Evolutionary conservation across 2,888 invertebrate genomes (phyloP), one percentile per base, ranked within the genome.

Genomic region (Ochropleura leucogaster): DNA sequence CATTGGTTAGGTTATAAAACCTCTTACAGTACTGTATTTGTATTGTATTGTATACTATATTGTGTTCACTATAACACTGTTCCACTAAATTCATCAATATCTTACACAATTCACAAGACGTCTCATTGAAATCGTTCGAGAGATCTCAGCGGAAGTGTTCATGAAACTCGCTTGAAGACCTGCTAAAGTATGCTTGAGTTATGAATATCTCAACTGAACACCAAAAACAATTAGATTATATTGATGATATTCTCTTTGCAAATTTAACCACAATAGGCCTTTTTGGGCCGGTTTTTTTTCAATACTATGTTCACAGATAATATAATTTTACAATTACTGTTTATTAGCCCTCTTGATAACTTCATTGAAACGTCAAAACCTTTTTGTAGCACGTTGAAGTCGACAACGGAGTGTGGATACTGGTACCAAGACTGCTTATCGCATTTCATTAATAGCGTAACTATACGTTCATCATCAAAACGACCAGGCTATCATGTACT

Each of bases 401-500:
- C 3, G 8, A 40, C 46, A 8, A 16, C 12, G 5, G 40, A 40
- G 20, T 74, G 20, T 57, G 9, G 20, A 51, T 18, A 8, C n/a
- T 30, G 7, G 42, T 14, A 44, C 8, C 8, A 30, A 63, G 9
- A 30, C 44, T 16, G 30, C 12, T 8, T 14, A 44, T 44, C 7
- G 3, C 7, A 46, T 40, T 6, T 57, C 0, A 4, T 42, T 20
- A 42, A 18, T 14, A 44, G 51, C 14, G 0, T 12, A 4, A 30
- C 12, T 44, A n/a, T 47, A 77, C 12, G 40, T 51, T 47, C 20
- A 20, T 4, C 20, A n/a, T 12, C 8, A 14, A 53, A 68, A 30
- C 8, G 74, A 84, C 80, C 62, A 84, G 57, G 68, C 40, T 30
- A 71, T 62, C 70, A 74, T 71, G 49, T 74, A 59, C 10, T 57